These are phyloP conservation scores for Stegostoma tigrinum DNA, from an alignment of 2,113 vertebrate species.

Conservation along the genomic window DNA sequence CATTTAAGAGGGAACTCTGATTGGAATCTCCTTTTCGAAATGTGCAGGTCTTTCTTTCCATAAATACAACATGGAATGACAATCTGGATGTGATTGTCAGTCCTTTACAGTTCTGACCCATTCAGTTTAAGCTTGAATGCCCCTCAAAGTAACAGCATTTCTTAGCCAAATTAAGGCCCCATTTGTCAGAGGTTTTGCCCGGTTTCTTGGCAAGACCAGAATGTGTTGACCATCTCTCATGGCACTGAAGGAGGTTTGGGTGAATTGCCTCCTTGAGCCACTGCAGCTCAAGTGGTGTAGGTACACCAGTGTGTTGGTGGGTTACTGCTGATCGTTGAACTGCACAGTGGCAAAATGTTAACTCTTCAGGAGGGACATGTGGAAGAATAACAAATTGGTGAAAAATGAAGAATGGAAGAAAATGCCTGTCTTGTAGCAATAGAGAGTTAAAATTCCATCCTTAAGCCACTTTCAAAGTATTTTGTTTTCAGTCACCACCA, in stretches of 20 bases:
- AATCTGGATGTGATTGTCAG: too few relatives aligned
- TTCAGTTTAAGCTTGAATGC: neutral
- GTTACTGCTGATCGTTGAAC: neutral
- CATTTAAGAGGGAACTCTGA: too few relatives aligned
- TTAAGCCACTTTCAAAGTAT: neutral
- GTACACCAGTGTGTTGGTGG: neutral
- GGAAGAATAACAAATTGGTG: neutral
- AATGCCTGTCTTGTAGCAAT: neutral
- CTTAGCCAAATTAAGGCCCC: neutral
- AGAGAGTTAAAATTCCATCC: neutral
- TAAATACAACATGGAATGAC: too few relatives aligned
- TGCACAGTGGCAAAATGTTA: neutral
- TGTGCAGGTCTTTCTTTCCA: too few relatives aligned
- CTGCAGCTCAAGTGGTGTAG: neutral
- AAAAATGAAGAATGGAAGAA: neutral
- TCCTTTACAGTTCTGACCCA: neutral
- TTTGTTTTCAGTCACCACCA: neutral
- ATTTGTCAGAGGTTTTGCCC: neutral
- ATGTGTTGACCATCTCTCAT: neutral
- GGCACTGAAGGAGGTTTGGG: neutral
- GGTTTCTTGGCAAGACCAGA: neutral
- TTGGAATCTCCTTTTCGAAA: too few relatives aligned
- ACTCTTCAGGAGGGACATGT: neutral
- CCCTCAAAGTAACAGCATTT: neutral
- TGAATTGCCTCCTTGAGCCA: neutral